Conservation (phyloP, 2,888 invertebrate species). For the Ophion costatus region DNA sequence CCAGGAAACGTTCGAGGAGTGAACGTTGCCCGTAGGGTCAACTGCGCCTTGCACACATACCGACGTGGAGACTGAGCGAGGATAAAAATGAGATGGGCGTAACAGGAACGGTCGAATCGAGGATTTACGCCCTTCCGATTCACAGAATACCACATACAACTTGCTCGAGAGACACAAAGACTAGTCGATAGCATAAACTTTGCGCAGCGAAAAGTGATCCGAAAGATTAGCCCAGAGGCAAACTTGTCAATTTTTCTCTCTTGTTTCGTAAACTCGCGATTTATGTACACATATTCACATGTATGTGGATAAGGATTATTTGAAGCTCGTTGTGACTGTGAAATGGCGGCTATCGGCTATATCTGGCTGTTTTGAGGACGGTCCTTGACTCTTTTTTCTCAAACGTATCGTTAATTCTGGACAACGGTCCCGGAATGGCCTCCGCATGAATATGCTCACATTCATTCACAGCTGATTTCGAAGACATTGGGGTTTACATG, state of each 20-base stretch:
- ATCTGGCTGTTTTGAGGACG: neutral
- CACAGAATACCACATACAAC: neutral
- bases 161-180: slow-evolving; percentile 33
- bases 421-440: no score
- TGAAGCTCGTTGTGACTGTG: neutral
- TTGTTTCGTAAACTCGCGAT: slow-evolving; percentile 16
- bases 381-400: neutral
- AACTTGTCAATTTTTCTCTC: slow-evolving; percentile 33
- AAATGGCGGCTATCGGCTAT: neutral
- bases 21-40: slow-evolving; percentile 60
- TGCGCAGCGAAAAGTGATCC: slow-evolving; percentile 29
- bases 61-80: neutral
- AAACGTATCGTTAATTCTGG: neutral
- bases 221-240: slow-evolving; percentile 49
- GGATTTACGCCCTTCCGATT: slow-evolving; percentile 29
- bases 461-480: no score
- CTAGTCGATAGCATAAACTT: slow-evolving; percentile 38
- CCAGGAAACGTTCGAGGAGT: slow-evolving; percentile 49
- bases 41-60: slow-evolving; percentile 27
- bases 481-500: no score
- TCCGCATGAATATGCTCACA: no score
- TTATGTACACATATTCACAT: neutral
- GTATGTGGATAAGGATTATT: neutral
- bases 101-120: neutral
- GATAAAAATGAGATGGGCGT: slow-evolving; percentile 7